Evolutionary conservation across 2,888 invertebrate species (phyloP).

Genomic region (Euplagia quadripunctaria): DNA sequence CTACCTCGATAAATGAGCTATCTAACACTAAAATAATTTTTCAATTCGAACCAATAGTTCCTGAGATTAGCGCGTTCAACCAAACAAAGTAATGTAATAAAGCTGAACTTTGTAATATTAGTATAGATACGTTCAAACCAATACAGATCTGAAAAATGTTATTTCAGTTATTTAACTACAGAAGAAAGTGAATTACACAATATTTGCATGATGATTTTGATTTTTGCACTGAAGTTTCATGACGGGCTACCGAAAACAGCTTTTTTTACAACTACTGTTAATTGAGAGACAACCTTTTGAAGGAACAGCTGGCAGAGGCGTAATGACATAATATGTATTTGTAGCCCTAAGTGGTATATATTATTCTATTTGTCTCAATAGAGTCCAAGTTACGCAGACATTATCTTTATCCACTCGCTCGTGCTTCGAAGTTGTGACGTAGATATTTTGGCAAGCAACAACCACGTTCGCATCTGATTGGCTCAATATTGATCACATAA

Average conservation of each 20-base stretch:
- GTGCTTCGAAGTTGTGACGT: constrained; percentile 33
- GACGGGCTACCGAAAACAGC: too few species aligned
- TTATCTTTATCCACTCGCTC: neutral
- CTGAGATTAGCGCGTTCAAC: too few species aligned
- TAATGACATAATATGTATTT: neutral
- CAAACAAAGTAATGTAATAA: too few species aligned
- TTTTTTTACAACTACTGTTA: neutral
- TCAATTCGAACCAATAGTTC: too few species aligned
- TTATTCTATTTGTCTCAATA: neutral
- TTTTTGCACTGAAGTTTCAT: too few species aligned
- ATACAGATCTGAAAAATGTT: too few species aligned
- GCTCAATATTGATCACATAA: constrained; percentile 62
- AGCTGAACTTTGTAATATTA: too few species aligned
- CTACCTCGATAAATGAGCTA: too few species aligned
- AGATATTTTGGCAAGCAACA: constrained; percentile 45
- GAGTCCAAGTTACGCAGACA: neutral
- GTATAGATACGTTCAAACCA: too few species aligned
- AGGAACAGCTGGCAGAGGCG: neutral
- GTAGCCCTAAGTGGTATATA: neutral
- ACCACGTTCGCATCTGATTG: constrained; percentile 53
- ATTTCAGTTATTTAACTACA: neutral
- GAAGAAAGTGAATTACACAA: neutral
- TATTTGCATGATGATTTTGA: neutral
- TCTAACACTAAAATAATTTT: too few species aligned
- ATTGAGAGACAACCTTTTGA: neutral